Conservation (phyloP, 2,888 invertebrate species). For the Drosophila fungiperda region DNA sequence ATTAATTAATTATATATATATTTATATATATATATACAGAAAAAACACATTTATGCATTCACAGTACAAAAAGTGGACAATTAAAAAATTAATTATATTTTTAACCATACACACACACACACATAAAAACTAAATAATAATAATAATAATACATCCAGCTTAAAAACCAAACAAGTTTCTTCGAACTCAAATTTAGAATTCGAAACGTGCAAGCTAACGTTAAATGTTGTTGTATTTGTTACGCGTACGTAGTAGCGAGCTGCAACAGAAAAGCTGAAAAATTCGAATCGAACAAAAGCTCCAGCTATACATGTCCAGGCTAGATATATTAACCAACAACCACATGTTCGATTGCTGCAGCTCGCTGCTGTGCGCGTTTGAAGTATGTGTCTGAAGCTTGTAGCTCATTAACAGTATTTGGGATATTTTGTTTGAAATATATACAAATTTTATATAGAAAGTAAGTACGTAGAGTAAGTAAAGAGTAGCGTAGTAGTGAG, state of each 20-base stretch:
- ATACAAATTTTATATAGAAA: background rate
- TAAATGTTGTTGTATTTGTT: background rate
- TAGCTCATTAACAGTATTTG: background rate
- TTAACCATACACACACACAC: background rate
- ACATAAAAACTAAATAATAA: background rate
- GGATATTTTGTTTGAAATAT: background rate
- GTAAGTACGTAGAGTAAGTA: background rate
- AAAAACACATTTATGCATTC: constrained; percentile 47
- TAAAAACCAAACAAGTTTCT: background rate
- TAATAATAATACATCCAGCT: background rate
- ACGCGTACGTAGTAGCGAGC: background rate
- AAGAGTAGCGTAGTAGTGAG: background rate
- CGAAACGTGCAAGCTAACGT: background rate
- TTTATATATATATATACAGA: background rate
- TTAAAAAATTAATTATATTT: constrained; percentile 6
- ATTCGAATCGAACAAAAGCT: background rate
- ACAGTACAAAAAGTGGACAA: constrained; percentile 17
- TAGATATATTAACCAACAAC: background rate
- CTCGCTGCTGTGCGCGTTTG: background rate
- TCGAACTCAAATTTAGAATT: background rate
- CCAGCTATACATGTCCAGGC: background rate
- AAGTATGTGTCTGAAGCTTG: background rate
- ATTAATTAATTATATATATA: constrained; percentile 25
- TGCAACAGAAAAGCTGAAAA: background rate
- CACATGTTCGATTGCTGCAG: background rate